Evolutionary conservation across 2,797 vertebrate genomes (phyloP).

Genomic region (Scleropages formosus): DNA sequence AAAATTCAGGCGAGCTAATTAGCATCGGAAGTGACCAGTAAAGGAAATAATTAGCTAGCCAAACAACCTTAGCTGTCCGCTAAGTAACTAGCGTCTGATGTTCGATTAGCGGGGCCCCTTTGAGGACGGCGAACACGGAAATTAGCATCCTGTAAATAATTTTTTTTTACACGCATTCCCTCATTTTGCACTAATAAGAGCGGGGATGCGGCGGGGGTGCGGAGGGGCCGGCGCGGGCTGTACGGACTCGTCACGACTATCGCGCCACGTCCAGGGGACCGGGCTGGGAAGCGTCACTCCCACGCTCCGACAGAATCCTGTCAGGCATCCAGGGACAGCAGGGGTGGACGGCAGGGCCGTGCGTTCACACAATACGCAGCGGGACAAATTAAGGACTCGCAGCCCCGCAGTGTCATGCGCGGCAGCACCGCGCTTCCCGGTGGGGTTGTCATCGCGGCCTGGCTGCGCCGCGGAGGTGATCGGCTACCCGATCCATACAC

Average conservation of each 20-base stretch:
- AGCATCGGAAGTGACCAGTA: background rate
- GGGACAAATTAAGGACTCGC: constrained; percentile 58
- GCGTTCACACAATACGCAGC: constrained; percentile 46
- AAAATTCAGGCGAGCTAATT: background rate
- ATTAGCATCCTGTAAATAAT: background rate
- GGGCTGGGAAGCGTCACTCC: background rate
- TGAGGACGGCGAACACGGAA: background rate
- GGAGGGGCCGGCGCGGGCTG: background rate
- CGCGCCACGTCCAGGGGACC: background rate
- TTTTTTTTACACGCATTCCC: too few relatives aligned
- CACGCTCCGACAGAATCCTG: background rate
- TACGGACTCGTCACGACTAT: background rate
- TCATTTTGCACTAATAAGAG: too few relatives aligned
- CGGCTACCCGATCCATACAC: constrained; percentile 11
- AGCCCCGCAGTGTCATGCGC: constrained; percentile 55
- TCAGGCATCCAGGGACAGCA: background rate
- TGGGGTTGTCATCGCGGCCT: constrained; percentile 34
- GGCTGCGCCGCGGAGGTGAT: constrained; percentile 53
- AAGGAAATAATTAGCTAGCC: background rate
- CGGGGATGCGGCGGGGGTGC: background rate
- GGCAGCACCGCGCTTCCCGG: background rate
- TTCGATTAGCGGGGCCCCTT: background rate
- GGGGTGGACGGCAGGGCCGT: constrained; percentile 38
- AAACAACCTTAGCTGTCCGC: background rate
- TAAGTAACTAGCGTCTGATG: background rate